Base-by-base conservation (phyloP, 2,113 vertebrate species). In the Sinocyclocheilus anophthalmus region DNA sequence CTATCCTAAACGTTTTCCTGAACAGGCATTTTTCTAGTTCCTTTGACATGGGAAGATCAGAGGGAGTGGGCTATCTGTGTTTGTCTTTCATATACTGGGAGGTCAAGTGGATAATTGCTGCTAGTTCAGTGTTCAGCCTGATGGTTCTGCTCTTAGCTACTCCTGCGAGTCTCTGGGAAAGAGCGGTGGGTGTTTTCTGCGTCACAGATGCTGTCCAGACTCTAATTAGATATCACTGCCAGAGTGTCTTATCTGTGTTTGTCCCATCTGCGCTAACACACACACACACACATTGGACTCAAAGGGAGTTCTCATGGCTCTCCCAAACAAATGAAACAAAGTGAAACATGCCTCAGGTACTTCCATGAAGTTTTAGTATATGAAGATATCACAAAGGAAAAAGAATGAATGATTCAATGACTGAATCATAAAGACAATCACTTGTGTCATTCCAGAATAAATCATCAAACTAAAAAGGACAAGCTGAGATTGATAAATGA, bases 181-280 rank as follows among this genome's bases (percentile, higher is more conserved):
- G 63, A 77, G 30, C 59, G 48, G 57, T 57, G 61, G 50, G 76
- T 88, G 81, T 73, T 75, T 89, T 85, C 67, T 65, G 67, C n/a
- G 14, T 65, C 50, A 30, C 81, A 48, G 77, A 90, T 86, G 82
- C 65, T 86, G 81, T 87, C 82, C 83, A 90, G 83, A 85, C 79
- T 48, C 82, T 83, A 88, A 85, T 90, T 87, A 82, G 83, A 87
- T 75, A 86, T 39, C 65, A 6, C 72, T 84, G 84, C 70, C 42
- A 63, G 63, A 61, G 69, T 81, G 81, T 87, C 78, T 83, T 85
- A 86, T 83, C 78, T 84, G n/a, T 70, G 61, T 85, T 77, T 87
- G 50, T 72, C 22, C 39, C 76, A 76, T 79, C 81, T 81, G 80
- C 81, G 67, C 55, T 48, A 37, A 37, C 6, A 42, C 39, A 42